Evolutionary conservation across 2,797 vertebrate genomes (phyloP).

Genomic region (Bufotes viridis): DNA sequence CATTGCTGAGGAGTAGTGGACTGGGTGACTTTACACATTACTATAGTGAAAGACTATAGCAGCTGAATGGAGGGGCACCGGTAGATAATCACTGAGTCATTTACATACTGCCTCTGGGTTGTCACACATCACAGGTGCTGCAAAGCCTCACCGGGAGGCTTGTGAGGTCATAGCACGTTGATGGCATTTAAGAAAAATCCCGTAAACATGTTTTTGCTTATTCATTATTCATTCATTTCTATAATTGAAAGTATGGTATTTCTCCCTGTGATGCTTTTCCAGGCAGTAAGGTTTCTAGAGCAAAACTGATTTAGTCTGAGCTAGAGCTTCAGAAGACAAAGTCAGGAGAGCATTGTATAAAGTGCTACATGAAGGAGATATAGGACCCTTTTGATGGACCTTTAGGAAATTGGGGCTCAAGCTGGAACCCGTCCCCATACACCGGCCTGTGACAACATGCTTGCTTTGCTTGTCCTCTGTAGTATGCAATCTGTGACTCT

Average conservation of each 20-base stretch:
- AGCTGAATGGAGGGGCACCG: not conserved
- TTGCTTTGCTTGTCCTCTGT: not conserved
- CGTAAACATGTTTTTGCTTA: constrained; percentile 48
- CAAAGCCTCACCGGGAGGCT: constrained; percentile 33
- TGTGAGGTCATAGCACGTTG: constrained; percentile 53
- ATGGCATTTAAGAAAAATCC: constrained; percentile 51
- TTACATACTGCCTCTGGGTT: constrained; percentile 18
- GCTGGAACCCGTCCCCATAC: too few species aligned
- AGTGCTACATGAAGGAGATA: not conserved
- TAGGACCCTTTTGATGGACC: not conserved
- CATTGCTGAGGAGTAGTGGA: constrained; percentile 3
- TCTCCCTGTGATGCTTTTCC: constrained; percentile 14
- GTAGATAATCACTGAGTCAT: constrained; percentile 29
- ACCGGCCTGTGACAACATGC: not conserved
- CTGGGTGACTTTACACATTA: not conserved
- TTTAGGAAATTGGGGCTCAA: not conserved
- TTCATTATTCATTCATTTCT: constrained; percentile 60
- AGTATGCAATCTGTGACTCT: too few species aligned
- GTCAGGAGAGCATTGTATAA: not conserved
- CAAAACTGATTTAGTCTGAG: constrained; percentile 35
- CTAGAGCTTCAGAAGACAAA: not conserved
- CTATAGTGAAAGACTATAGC: constrained; percentile 1
- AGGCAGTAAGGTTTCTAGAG: constrained; percentile 37
- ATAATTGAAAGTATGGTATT: constrained; percentile 46
- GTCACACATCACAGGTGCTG: constrained; percentile 44